Conservation (phyloP, 2,888 invertebrate species). For the Mystacides longicornis region DNA sequence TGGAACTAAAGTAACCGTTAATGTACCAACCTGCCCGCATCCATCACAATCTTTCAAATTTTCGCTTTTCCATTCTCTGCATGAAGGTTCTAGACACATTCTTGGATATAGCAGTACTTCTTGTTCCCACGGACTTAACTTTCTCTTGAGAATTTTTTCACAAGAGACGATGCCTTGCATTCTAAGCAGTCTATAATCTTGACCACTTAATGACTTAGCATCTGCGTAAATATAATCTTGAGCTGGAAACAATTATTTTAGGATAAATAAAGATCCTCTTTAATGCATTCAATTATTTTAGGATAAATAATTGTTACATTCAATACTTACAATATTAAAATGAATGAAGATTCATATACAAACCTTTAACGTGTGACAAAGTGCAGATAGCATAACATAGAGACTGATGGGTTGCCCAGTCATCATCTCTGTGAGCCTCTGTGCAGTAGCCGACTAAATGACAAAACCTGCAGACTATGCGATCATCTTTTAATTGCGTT, state of each 20-base stretch:
- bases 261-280: background rate
- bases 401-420: slow-evolving; percentile 50
- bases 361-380: slow-evolving; percentile 50
- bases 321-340: background rate
- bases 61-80: slow-evolving; percentile 48
- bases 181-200: slow-evolving; percentile 55
- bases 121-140: slow-evolving; percentile 57
- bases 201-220: slow-evolving; percentile 43
- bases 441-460: slow-evolving; percentile 59
- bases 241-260: slow-evolving; percentile 33
- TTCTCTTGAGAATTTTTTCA: slow-evolving; percentile 50
- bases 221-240: slow-evolving; percentile 48
- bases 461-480: slow-evolving; percentile 46
- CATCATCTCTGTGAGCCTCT: slow-evolving; percentile 51
- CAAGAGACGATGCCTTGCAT: slow-evolving; percentile 55
- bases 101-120: slow-evolving; percentile 63
- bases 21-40: slow-evolving; percentile 48
- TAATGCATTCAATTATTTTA: background rate
- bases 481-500: slow-evolving; percentile 33
- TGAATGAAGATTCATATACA: background rate
- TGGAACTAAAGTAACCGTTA: background rate
- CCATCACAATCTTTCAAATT: slow-evolving; percentile 47
- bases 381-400: slow-evolving; percentile 55
- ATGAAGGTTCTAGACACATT: slow-evolving; percentile 48
- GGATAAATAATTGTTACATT: background rate